Percentiles rank a stretch among this genome's conserved stretches.
phyloP scores from a whole-genome alignment of 2,113 vertebrate species.

The Pedionomus torquatus region DNA sequence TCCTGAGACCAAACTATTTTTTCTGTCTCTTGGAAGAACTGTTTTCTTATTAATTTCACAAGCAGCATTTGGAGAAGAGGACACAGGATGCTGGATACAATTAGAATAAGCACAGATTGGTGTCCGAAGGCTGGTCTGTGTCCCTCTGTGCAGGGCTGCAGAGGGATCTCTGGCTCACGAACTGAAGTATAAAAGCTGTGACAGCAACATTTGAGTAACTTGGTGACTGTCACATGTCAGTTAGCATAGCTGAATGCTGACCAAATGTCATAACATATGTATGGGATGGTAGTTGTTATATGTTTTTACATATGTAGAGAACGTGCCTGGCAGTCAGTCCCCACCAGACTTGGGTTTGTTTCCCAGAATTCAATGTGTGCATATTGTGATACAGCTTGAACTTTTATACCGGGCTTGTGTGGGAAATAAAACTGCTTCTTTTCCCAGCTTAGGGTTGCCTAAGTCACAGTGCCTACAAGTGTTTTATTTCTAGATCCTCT shows the following conservation, averaged over 20 bases:
- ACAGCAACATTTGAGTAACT: background rate
- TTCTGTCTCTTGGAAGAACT: background rate
- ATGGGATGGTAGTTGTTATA: background rate
- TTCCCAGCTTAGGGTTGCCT: background rate
- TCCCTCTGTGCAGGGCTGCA: background rate
- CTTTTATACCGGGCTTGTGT: background rate
- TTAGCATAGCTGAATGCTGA: background rate
- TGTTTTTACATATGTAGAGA: background rate
- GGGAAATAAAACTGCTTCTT: background rate
- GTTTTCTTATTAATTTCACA: background rate
- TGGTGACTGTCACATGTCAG: fast-evolving
- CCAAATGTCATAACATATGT: background rate
- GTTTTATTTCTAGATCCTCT: background rate
- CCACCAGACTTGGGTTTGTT: background rate
- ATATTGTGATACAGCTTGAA: background rate
- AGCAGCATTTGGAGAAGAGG: background rate
- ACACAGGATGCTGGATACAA: background rate
- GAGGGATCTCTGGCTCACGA: background rate
- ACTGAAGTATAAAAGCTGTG: background rate
- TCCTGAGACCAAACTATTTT: background rate
- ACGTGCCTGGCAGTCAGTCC: background rate
- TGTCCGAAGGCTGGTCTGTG: background rate
- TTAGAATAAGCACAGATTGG: background rate
- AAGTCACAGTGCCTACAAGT: background rate
- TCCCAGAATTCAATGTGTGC: background rate